Base-by-base conservation (phyloP, 2,113 vertebrate genomes). In the Leptobrachium leishanense region DNA sequence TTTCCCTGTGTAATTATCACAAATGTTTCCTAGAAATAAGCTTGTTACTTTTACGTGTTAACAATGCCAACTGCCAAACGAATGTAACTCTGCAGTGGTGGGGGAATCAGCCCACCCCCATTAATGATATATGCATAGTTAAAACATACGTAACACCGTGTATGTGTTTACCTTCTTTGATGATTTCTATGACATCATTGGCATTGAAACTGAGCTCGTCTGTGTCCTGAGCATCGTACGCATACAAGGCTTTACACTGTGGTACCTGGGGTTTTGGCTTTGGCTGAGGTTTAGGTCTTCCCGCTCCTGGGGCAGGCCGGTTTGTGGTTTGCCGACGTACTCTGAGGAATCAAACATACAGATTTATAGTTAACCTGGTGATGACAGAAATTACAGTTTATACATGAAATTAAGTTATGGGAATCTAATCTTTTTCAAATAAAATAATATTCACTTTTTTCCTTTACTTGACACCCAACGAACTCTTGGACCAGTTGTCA, bases 191-290 rank as follows among this genome's bases (percentile, higher is more conserved):
- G n/a, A 98, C 0, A 0, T 99, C 97, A 0, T 95, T 95, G 74
- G 97, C 95, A 0, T 99, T 99, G 85, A 99, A 99, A 89, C 98
- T 99, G 70, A 99, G 98, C 88, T 99, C 98, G 0, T 99, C 98
- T 0, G 98, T 99, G 92, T 99, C 98, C 89, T 99, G 98, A 84
- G 98, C 98, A 0, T 99, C 98, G 0, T 99, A 99, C 43, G 97
- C 97, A 0, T 98, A 99, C 76, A 99, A 85, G 0, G 97, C 98
- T 81, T 92, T 95, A 90, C 98, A 99, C 89, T 99, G 97, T 0
- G 96, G 98, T 67, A 99, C 95, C 87, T 96, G 95, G 40, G 97
- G 97, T 88, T 98, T 99, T 8, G 98, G 98, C 82, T 98, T 99
- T 43, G 98, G 97, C 64, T 95, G 92, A 2, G 98, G 97, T 83